Evolutionary conservation across 2,113 vertebrate species (phyloP).

Genomic region (Thalassoma bifasciatum): DNA sequence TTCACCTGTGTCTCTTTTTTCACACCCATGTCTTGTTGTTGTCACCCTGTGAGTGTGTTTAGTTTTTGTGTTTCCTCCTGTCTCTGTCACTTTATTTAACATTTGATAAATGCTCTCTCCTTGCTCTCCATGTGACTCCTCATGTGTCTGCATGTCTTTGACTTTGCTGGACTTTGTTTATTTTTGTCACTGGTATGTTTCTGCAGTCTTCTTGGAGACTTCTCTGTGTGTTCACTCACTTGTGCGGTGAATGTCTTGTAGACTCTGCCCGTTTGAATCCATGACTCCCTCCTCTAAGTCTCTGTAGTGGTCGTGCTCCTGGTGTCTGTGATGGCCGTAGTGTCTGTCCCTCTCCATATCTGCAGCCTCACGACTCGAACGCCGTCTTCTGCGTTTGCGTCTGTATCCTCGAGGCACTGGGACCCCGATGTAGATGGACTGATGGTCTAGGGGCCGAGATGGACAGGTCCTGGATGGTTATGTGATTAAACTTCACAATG

Average conservation of each 20-base stretch:
- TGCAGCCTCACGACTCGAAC: slow-evolving; percentile 80
- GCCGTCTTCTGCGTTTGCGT: slow-evolving; percentile 87
- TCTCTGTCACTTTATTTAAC: too few species aligned
- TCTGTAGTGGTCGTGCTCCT: slow-evolving; percentile 74
- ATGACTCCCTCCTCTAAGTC: slow-evolving; percentile 75
- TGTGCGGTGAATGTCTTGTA: slow-evolving; percentile 84
- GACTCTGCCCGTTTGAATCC: slow-evolving; percentile 73
- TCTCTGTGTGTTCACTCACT: slow-evolving; percentile 82
- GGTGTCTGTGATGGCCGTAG: slow-evolving; percentile 76
- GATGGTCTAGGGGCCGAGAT: slow-evolving; percentile 82
- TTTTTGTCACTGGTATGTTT: too few species aligned
- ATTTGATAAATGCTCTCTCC: too few species aligned
- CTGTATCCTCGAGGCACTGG: slow-evolving; percentile 87
- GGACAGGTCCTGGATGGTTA: not conserved
- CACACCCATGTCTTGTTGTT: too few species aligned
- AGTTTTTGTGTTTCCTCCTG: too few species aligned
- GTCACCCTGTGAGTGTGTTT: too few species aligned
- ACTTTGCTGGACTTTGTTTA: too few species aligned
- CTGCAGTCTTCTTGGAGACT: too few species aligned
- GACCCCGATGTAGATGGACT: slow-evolving; percentile 92
- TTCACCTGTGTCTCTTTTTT: too few species aligned
- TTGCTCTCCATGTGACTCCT: too few species aligned
- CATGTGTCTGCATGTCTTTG: too few species aligned
- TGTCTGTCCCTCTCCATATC: slow-evolving; percentile 75
- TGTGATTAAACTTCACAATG: not conserved